Evolutionary conservation across 2,797 vertebrate genomes (phyloP).

Genomic region (Meda fulgida): DNA sequence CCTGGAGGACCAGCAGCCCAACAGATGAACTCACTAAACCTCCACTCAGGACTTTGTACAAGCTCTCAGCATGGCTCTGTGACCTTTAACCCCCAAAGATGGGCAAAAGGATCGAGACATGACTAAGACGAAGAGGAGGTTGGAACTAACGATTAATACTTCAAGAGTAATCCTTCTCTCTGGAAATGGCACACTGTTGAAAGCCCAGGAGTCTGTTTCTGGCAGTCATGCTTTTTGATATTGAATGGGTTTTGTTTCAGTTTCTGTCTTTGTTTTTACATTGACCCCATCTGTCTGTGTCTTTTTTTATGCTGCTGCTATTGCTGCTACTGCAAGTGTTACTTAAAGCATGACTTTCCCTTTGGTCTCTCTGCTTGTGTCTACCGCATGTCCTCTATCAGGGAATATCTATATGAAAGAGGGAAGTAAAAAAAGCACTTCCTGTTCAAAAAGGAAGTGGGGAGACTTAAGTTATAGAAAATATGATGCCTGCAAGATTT

Average conservation of each 20-base stretch:
- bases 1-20: slow-evolving; percentile 42
- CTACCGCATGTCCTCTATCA: slow-evolving; percentile 48
- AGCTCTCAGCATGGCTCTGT: slow-evolving; percentile 20
- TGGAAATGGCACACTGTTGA: slow-evolving; percentile 43
- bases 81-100: slow-evolving; percentile 36
- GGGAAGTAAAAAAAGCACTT: slow-evolving; percentile 36
- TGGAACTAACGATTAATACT: slow-evolving; percentile 19
- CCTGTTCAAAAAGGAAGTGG: slow-evolving; percentile 58
- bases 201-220: slow-evolving; percentile 31
- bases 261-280: slow-evolving; percentile 29
- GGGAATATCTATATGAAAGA: slow-evolving; percentile 63
- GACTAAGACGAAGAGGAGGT: slow-evolving; percentile 21
- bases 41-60: slow-evolving; percentile 73
- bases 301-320: slow-evolving; percentile 61
- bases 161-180: slow-evolving; percentile 39
- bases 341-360: slow-evolving; percentile 79
- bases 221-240: slow-evolving; percentile 50
- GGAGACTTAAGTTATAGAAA: slow-evolving; percentile 28
- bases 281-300: slow-evolving; percentile 32
- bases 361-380: slow-evolving; percentile 60
- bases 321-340: slow-evolving; percentile 83
- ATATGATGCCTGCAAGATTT: slow-evolving; percentile 24
- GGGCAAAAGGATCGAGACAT: slow-evolving; percentile 45
- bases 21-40: slow-evolving; percentile 15
- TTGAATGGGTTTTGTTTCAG: not conserved